These are phyloP conservation scores for Parauchenoglanis ngamensis DNA, from an alignment of 2,797 vertebrate genomes.

Conservation along the genomic window DNA sequence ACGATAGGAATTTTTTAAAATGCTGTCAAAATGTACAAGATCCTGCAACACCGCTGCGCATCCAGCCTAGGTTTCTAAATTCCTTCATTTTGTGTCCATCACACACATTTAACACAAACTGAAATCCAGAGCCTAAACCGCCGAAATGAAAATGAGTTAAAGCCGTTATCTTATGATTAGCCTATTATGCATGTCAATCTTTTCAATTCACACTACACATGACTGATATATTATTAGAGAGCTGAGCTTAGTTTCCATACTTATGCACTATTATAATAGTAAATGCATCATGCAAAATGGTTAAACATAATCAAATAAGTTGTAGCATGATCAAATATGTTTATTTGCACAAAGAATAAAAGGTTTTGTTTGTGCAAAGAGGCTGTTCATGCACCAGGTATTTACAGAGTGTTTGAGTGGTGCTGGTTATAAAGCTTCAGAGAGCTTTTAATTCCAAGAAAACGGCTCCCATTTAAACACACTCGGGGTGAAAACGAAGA, in stretches of 20 bases:
- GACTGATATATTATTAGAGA: background rate
- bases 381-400: background rate
- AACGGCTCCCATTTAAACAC: background rate
- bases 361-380: background rate
- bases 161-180: background rate
- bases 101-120: background rate
- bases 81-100: background rate
- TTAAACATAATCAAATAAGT: background rate
- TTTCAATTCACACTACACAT: background rate
- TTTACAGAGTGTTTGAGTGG: background rate
- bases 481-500: background rate
- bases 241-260: background rate
- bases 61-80: background rate
- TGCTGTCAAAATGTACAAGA: no score
- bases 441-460: background rate
- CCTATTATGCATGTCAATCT: background rate
- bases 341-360: background rate
- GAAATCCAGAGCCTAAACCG: background rate
- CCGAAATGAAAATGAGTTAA: background rate
- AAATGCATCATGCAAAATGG: background rate
- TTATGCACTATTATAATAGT: background rate
- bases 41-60: background rate
- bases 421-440: background rate
- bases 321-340: background rate
- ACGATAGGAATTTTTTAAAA: background rate